phyloP scores from a whole-genome alignment of 2,888 invertebrate species.

The Phragmatobia fuliginosa region DNA sequence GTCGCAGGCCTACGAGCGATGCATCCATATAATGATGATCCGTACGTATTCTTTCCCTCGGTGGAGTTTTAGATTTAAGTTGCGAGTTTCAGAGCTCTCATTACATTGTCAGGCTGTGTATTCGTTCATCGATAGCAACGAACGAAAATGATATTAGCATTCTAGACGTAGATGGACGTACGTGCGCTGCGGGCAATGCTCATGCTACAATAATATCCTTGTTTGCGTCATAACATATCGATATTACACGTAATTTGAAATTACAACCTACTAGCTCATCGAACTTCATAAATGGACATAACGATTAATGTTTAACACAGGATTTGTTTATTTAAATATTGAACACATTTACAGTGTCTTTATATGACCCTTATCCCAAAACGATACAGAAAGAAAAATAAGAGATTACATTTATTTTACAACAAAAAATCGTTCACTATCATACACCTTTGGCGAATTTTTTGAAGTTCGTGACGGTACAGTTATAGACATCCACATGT shows the following conservation, averaged over 20 bases:
- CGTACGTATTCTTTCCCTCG: conserved; percentile 56
- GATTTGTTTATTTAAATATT: too few species aligned
- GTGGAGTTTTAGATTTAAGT: conserved; percentile 34
- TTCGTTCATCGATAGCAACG: conserved; percentile 69
- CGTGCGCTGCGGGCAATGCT: conserved; percentile 75
- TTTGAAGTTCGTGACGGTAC: too few species aligned
- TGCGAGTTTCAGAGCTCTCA: conserved; percentile 62
- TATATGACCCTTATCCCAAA: too few species aligned
- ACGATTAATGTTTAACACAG: too few species aligned
- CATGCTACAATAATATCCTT: conserved; percentile 62
- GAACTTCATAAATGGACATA: not conserved
- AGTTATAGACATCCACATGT: too few species aligned
- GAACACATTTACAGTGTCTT: too few species aligned
- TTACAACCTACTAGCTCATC: not conserved
- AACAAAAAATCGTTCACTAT: too few species aligned
- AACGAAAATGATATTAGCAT: conserved; percentile 78
- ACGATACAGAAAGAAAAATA: too few species aligned
- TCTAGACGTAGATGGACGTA: conserved; percentile 75
- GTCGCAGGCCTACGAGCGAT: conserved; percentile 72
- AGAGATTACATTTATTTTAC: too few species aligned
- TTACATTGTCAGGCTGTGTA: conserved; percentile 62
- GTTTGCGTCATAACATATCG: conserved; percentile 67
- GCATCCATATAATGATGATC: conserved; percentile 66
- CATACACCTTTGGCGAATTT: too few species aligned
- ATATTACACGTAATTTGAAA: conserved; percentile 58